These are phyloP conservation scores for Chrysoperla carnea DNA, from an alignment of 1,140 invertebrate species.

Conservation along the genomic window DNA sequence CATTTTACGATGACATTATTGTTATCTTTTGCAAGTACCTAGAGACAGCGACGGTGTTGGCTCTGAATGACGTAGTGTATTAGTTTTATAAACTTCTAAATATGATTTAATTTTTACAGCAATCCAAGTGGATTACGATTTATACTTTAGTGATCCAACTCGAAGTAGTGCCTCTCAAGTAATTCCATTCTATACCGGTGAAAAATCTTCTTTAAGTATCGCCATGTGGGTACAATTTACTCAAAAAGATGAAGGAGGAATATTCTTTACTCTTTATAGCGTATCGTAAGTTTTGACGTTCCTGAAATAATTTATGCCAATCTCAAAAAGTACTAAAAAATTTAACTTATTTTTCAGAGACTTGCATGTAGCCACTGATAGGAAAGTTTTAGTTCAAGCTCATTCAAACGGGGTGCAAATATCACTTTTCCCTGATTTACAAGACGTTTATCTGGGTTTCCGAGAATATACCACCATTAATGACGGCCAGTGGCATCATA, in stretches of 20 bases:
- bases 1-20: neutral
- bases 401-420: slow-evolving; percentile 80
- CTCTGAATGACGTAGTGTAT: too few species aligned
- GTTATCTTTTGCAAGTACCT: neutral
- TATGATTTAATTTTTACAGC: slow-evolving; percentile 30
- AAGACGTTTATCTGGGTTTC: slow-evolving; percentile 82
- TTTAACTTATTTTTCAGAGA: slow-evolving; percentile 31
- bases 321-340: neutral
- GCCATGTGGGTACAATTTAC: slow-evolving; percentile 94
- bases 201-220: slow-evolving; percentile 63
- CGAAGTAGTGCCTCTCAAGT: slow-evolving; percentile 76
- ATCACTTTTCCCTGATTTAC: slow-evolving; percentile 69
- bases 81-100: slow-evolving; percentile 1
- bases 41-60: too few species aligned
- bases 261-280: slow-evolving; percentile 84
- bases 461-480: slow-evolving; percentile 84
- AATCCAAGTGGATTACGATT: slow-evolving; percentile 89
- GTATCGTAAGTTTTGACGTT: slow-evolving; percentile 40
- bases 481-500: slow-evolving; percentile 93
- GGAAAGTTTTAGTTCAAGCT: slow-evolving; percentile 68
- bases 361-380: slow-evolving; percentile 59
- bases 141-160: slow-evolving; percentile 81
- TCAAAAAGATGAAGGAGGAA: slow-evolving; percentile 71
- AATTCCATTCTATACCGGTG: slow-evolving; percentile 70
- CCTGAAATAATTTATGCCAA: neutral